Evolutionary conservation across 2,888 invertebrate species (phyloP).

Genomic region (Rotaria magnacalcarata): DNA sequence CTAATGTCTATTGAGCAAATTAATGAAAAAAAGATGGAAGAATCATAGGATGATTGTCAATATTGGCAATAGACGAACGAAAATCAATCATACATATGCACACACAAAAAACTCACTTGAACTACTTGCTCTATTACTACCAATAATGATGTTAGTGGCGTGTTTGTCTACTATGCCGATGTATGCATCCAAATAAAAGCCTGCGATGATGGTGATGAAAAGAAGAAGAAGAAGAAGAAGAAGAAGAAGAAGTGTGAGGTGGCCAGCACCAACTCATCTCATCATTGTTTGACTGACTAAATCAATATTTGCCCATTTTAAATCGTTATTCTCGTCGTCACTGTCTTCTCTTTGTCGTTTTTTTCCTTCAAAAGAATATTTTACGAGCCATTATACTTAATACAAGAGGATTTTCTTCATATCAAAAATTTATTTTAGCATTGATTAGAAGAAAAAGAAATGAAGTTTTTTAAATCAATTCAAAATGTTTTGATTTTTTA

Average conservation of each 20-base stretch:
- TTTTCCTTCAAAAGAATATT: background rate
- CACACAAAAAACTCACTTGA: background rate
- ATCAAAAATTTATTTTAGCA: background rate
- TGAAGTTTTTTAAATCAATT: background rate
- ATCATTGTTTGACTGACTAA: background rate
- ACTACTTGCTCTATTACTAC: background rate
- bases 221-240: background rate
- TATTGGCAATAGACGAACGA: constrained; percentile 1
- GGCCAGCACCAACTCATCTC: background rate
- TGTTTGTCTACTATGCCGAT: constrained; percentile 11
- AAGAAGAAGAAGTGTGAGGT: constrained; percentile 11
- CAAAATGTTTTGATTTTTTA: background rate
- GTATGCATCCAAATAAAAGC: background rate
- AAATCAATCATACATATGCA: constrained; percentile 24
- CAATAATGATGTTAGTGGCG: background rate
- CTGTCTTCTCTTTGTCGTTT: constrained; percentile 6
- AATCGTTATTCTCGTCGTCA: background rate
- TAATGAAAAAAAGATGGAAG: background rate
- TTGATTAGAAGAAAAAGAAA: background rate
- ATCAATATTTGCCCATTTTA: constrained; percentile 25
- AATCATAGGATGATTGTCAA: constrained; percentile 20
- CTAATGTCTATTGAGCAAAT: background rate
- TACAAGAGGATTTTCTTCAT: background rate
- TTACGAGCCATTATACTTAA: background rate
- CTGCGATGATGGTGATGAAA: background rate